A percentile compares a stretch with the other conserved stretches of the same genome.
Conservation (phyloP, 2,888 invertebrate genomes). For the Molanna angustata region DNA sequence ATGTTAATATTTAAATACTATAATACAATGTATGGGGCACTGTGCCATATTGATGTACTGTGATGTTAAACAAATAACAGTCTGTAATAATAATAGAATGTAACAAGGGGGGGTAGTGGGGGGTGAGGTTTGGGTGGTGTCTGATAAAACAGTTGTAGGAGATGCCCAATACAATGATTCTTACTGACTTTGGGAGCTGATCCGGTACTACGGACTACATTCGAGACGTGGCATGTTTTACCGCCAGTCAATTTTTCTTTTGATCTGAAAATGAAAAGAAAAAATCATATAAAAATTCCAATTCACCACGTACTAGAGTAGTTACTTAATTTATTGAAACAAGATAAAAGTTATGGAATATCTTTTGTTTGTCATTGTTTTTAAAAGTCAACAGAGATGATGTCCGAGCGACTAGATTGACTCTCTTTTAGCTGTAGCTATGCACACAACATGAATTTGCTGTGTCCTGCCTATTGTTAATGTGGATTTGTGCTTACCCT, state of each 20-base stretch:
- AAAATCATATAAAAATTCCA: no score
- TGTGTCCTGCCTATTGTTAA: no score
- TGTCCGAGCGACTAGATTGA: no score
- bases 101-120: background rate
- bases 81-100: background rate
- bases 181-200: constrained; percentile 98
- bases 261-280: constrained; percentile 49
- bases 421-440: no score
- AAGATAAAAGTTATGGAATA: no score
- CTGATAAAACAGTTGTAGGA: constrained; percentile 14
- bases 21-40: background rate
- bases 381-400: no score
- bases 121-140: background rate
- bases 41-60: background rate
- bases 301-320: no score
- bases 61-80: background rate
- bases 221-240: constrained; percentile 53
- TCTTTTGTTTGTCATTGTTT: no score
- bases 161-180: constrained; percentile 64
- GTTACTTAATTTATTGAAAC: no score
- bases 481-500: no score
- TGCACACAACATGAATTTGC: no score
- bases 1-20: no score
- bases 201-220: constrained; percentile 57
- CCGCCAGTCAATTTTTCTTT: constrained; percentile 49